Base-by-base conservation (phyloP, 2,797 vertebrate genomes). In the Threskiornis aethiopicus region DNA sequence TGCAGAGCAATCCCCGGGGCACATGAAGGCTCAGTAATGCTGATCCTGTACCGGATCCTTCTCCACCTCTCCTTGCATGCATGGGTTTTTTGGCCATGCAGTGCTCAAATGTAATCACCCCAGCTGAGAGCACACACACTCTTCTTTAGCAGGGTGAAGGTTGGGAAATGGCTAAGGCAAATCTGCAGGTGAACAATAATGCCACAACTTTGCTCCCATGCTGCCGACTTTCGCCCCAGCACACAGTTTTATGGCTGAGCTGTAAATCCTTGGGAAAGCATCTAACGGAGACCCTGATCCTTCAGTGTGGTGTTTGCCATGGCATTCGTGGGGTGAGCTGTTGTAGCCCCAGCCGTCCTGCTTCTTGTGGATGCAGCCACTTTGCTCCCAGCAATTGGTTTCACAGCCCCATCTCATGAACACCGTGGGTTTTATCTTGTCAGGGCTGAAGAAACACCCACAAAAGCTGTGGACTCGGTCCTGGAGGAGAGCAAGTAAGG, bases 341-440 rank as follows among this genome's bases (percentile, higher is more conserved):
- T 66, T 39, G 49, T 0, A 85, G 44, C 26, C 11, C n/a, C 51
- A 78, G 58, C 16, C 8, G 6, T 93, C 35, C 65, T 79, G 37
- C 3, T 5, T 66, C 58, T 73, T 3, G 0, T 8, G 39, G n/a
- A 41, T 62, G 24, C 22, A 64, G 49, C 52, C 0, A 0, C 58
- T 91, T 73, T 73, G n/a, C 47, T 85, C 61, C 42, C 46, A 79
- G 54, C 20, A 54, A 26, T 11, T 37, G 52, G 7, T 44, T 66
- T 87, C 33, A 31, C 44, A 33, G 42, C 29, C 66, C 19, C 69
- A 57, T 52, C 59, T 66, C n/a, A 39, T 2, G 4, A 64, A 22
- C 33, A 41, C 29, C 25, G 33, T 1, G 11, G 31, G 21, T 84
- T 87, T 87, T 54, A 57, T 28, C 33, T 37, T 33, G 16, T 46